phyloP scores from a whole-genome alignment of 2,113 vertebrate genomes.

The Rhinoptilus africanus region DNA sequence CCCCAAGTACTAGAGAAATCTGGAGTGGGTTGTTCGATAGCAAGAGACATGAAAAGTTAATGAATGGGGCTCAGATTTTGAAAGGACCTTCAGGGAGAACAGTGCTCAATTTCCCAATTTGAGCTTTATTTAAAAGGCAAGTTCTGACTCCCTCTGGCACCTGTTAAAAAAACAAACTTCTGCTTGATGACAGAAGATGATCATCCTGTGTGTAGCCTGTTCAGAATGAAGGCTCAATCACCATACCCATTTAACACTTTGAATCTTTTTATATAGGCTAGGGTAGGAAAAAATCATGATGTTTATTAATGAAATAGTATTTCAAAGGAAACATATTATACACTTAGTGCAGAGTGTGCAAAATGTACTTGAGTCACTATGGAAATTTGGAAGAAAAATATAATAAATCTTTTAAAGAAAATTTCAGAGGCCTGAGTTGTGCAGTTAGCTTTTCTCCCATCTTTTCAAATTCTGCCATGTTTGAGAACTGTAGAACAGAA shows the following conservation, averaged over 20 bases:
- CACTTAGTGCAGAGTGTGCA: background rate
- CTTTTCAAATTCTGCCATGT: background rate
- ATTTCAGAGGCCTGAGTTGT: background rate
- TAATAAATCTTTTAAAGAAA: background rate
- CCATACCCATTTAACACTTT: background rate
- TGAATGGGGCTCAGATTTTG: background rate
- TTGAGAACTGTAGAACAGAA: background rate
- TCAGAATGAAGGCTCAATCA: background rate
- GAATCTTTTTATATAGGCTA: background rate
- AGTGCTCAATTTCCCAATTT: background rate
- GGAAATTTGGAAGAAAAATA: background rate
- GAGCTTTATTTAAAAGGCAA: background rate
- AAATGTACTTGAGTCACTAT: background rate
- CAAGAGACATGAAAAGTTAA: background rate
- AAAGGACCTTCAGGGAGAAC: background rate
- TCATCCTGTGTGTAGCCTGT: background rate
- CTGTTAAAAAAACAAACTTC: background rate
- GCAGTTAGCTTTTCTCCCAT: background rate
- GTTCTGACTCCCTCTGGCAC: background rate
- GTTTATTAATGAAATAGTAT: conserved; percentile 15
- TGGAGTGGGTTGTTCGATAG: background rate
- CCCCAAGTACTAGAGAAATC: background rate
- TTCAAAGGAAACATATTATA: background rate
- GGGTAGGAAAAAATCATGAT: background rate
- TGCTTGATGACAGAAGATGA: background rate